Evolutionary conservation across 2,113 vertebrate genomes (phyloP).

Genomic region (Dicrurus megarhynchus): DNA sequence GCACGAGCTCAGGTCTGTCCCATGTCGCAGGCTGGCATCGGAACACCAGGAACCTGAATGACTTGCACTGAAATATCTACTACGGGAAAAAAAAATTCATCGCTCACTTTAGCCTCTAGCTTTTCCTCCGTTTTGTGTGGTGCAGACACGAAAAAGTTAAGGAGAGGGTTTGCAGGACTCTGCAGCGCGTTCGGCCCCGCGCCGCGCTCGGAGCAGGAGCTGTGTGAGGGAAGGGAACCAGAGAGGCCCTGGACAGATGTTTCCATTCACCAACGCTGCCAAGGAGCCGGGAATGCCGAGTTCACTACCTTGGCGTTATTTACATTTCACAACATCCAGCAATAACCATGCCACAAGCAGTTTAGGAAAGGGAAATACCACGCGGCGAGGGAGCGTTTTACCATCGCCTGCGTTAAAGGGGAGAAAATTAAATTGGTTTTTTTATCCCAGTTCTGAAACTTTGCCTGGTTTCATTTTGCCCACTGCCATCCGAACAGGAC

Average conservation of each 20-base stretch:
- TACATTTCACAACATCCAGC: constrained; percentile 46
- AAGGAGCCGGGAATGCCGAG: background rate
- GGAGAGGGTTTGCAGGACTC: background rate
- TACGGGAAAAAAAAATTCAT: accelerated
- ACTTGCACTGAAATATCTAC: background rate
- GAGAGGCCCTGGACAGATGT: constrained; percentile 31
- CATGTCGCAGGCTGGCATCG: background rate
- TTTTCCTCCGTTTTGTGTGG: background rate
- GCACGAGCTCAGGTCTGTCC: background rate
- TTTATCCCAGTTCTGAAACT: background rate
- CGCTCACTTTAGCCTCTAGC: background rate
- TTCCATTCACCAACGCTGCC: constrained; percentile 39
- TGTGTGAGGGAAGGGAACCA: background rate
- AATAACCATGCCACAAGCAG: background rate
- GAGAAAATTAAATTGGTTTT: background rate
- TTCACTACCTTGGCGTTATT: constrained; percentile 42
- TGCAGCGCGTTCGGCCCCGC: background rate
- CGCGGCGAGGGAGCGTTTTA: accelerated
- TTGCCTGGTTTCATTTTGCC: background rate
- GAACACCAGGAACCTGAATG: background rate
- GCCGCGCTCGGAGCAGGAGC: background rate
- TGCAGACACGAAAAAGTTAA: background rate
- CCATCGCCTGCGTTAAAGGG: accelerated
- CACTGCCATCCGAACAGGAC: background rate
- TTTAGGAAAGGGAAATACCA: background rate